Evolutionary conservation across 2,888 invertebrate species (phyloP), one percentile per base, ranked within the genome.

Genomic region (Linnaemya vulpina): DNA sequence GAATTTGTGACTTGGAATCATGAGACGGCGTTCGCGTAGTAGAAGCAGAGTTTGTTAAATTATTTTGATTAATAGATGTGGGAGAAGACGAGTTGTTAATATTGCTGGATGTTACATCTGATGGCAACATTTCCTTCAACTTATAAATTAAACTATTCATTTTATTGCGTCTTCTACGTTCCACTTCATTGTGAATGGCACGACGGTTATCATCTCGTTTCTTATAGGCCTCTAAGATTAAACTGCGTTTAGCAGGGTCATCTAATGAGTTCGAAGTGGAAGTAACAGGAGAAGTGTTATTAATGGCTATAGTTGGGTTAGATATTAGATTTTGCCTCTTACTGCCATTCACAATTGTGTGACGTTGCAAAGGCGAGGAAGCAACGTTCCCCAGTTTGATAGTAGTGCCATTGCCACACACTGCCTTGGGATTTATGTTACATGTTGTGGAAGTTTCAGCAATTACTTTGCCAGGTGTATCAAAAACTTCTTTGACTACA

Each of bases 141-240:
- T 97, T 97, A 70, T 96, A 95, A 87, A 99, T 99, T 98, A 98
- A 99, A 90, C 96, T 97, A 92, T 99, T 99, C 87, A 99, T 99
- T 94, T 98, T 99, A 91, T 98, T 98, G 88, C 99, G 93, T 62
- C 99, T 94, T 86, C 98, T 93, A 88, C 98, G 94, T 92, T 99
- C 98, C 1, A 99, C 98, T 94, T 98, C 98, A 91, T 98, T 98
- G 92, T 98, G 98, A 22, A 98, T 98, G 3, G 97, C 97, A 90
- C 98, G 94, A 87, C 98, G 94, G 90, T 96, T 95, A 89, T 98
- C 98, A 89, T 98, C 98, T 83, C 97, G 95, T 95, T 91, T 91
- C 73, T 90, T 91, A 58, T 90, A 91, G 15, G 91, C 89, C 76
- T 91, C 90, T 86, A 91, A 70, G 70, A 88, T 87, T 68, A 84